Conservation (phyloP, 1,140 invertebrate species). For the Acyrthosiphon pisum region DNA sequence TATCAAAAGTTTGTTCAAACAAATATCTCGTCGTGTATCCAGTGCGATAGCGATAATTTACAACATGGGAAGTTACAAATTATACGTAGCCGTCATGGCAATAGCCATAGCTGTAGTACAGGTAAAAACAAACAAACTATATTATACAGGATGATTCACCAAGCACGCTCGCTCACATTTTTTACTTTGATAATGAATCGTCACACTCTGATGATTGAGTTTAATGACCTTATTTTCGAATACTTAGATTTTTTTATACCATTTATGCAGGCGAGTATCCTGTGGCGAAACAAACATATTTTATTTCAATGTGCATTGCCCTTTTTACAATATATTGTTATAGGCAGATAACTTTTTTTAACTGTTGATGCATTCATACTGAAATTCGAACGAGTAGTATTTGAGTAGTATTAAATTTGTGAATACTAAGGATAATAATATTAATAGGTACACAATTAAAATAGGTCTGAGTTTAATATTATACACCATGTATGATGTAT, state of each 20-base stretch:
- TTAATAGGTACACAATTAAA: not conserved
- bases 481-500: not conserved
- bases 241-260: not conserved
- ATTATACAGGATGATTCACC: not conserved
- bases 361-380: not conserved
- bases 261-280: not conserved
- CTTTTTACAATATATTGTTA: not conserved
- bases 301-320: not conserved
- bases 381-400: not conserved
- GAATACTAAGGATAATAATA: not conserved
- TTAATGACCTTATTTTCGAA: not conserved
- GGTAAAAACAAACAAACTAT: not conserved
- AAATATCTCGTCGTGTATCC: not conserved
- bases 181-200: not conserved
- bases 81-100: not conserved
- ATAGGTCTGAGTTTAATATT: not conserved
- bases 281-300: not conserved
- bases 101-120: not conserved
- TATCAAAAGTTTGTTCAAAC: not conserved
- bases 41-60: not conserved
- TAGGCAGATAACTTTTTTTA: too few relatives aligned
- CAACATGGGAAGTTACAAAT: conserved; percentile 7
- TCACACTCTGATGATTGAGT: not conserved
- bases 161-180: not conserved
- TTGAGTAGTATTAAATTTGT: not conserved